Evolutionary conservation across 2,888 invertebrate species (phyloP).

Genomic region (Dryomyza anilis): DNA sequence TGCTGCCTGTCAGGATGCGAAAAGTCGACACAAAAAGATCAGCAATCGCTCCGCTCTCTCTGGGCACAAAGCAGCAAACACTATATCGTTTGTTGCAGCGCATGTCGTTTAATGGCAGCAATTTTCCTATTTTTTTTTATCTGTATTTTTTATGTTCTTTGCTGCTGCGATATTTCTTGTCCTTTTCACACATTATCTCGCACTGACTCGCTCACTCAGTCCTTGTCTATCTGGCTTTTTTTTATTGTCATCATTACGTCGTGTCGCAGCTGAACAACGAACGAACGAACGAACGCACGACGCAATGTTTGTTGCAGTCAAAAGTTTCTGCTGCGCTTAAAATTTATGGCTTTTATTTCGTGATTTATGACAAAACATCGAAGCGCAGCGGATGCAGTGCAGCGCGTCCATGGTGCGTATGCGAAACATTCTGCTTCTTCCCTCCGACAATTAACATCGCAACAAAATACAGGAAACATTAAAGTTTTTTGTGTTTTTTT

Average conservation of each 20-base stretch:
- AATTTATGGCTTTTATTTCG: constrained; percentile 23
- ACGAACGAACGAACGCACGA: background rate
- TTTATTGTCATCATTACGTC: background rate
- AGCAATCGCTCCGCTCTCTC: background rate
- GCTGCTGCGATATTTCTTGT: background rate
- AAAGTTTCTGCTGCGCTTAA: constrained; percentile 16
- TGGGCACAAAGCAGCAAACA: background rate
- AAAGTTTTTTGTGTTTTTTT: constrained; percentile 22
- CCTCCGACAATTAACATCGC: background rate
- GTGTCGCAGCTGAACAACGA: constrained; percentile 16
- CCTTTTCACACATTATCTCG: background rate
- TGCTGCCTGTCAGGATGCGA: too few relatives aligned
- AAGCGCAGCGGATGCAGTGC: background rate
- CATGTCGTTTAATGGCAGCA: background rate
- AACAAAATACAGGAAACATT: constrained; percentile 11
- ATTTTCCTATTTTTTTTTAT: background rate
- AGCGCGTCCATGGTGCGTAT: too few relatives aligned
- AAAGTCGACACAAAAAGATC: constrained; percentile 5
- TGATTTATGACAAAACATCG: constrained; percentile 21
- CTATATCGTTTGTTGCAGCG: background rate
- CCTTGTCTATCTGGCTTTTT: background rate
- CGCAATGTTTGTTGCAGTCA: constrained; percentile 1
- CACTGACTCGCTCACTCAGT: background rate
- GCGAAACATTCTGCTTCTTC: too few relatives aligned
- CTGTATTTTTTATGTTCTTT: too few relatives aligned